Evolutionary conservation across 2,888 invertebrate genomes (phyloP), one percentile per base, ranked within the genome.

Genomic region (Tupiocoris notatus): DNA sequence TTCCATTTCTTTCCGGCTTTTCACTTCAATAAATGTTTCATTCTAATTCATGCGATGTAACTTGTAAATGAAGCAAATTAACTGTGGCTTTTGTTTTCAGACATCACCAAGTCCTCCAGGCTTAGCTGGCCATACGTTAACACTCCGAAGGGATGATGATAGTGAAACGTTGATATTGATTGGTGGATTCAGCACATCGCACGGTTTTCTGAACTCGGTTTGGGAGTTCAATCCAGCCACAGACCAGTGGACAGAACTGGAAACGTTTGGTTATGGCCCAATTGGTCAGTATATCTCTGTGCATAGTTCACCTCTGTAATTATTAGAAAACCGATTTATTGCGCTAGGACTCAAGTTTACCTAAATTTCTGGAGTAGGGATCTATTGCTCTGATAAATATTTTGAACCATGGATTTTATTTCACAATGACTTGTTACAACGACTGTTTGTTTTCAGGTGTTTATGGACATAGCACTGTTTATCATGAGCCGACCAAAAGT

Each of bases 121-220:
- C 0, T 87, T 96, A n/a, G 93, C 95, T 0, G 96, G 97, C 0
- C 96, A 96, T 82, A 94, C 95, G 0, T 85, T 98, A 77, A 96
- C 95, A 0, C 87, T 93, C 66, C 89, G 93, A 68, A 88, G 91
- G 77, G 88, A 88, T 75, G 91, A 90, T 76, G 81, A 82, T 81
- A 86, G 89, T 80, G 90, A 93, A 82, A 91, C 90, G 78, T 86
- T 97, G 67, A 87, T 96, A 73, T 84, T 97, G 12, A 91, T 97
- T 78, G 97, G 97, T 3, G 96, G 96, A 0, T 92, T 94, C 79
- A 92, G 92, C 16, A 88, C 92, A 6, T 88, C 88, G 80, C 86
- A 87, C 80, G 94, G 93, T 23, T 93, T 92, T 83, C 87, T 91
- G 82, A 88, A 89, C 77, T 88, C 89, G 62, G 87, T 92, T 77